phyloP scores from a whole-genome alignment of 2,888 invertebrate genomes.

The Abrostola tripartita region DNA sequence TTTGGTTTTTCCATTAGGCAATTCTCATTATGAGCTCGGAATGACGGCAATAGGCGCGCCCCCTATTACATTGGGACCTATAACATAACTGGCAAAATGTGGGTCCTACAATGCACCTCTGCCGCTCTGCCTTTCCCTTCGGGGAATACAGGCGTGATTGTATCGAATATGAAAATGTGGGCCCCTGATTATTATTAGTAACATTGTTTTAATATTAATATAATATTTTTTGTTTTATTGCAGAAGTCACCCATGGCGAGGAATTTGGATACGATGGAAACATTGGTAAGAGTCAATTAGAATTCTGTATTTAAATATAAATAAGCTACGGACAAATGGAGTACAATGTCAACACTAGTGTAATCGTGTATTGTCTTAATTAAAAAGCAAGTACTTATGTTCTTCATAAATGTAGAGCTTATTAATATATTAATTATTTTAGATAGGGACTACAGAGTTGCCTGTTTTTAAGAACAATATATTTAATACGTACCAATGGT shows the following conservation, averaged over 20 bases:
- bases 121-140: too few relatives aligned
- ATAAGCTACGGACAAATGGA: slow-evolving; percentile 17
- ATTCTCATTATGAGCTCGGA: too few relatives aligned
- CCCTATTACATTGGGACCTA: too few relatives aligned
- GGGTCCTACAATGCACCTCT: too few relatives aligned
- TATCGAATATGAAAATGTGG: too few relatives aligned
- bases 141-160: too few relatives aligned
- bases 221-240: slow-evolving; percentile 62
- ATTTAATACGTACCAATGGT: neutral
- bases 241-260: slow-evolving; percentile 76
- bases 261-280: slow-evolving; percentile 89
- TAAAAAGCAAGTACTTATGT: too few relatives aligned
- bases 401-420: neutral
- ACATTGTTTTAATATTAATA: neutral
- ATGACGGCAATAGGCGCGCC: too few relatives aligned
- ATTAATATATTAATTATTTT: too few relatives aligned
- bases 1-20: too few relatives aligned
- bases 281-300: slow-evolving; percentile 76
- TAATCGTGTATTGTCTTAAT: neutral
- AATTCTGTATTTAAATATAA: slow-evolving; percentile 11
- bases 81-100: too few relatives aligned
- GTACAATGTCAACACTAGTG: neutral
- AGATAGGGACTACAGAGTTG: neutral
- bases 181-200: too few relatives aligned
- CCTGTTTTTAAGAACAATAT: neutral